These are phyloP conservation scores for Drosophila neocordata DNA, from an alignment of 1,140 invertebrate genomes.

Conservation along the genomic window DNA sequence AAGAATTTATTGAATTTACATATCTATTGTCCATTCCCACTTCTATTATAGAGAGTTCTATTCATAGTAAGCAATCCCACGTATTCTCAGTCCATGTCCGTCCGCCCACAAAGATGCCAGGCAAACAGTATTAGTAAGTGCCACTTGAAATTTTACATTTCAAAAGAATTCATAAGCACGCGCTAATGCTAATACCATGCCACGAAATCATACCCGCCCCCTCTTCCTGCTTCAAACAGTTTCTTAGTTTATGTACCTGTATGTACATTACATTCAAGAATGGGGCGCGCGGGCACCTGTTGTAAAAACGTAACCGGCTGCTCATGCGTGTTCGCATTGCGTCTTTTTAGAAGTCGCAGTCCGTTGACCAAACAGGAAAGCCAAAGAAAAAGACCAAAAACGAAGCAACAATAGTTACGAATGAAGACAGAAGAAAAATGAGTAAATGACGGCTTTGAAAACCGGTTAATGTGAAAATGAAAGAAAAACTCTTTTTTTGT, in stretches of 20 bases:
- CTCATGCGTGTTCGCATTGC: conserved; percentile 50
- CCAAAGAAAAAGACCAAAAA: conserved; percentile 43
- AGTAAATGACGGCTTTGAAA: conserved; percentile 35
- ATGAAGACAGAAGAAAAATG: conserved; percentile 17
- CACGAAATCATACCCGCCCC: not conserved
- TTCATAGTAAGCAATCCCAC: conserved; percentile 33
- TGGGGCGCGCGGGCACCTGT: conserved; percentile 58
- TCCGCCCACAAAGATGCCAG: conserved; percentile 39
- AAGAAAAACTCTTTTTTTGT: conserved; percentile 58
- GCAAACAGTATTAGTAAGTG: conserved; percentile 23
- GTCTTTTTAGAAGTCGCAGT: conserved; percentile 64
- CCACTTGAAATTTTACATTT: conserved; percentile 33
- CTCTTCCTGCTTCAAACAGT: not conserved
- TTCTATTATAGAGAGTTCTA: conserved; percentile 5
- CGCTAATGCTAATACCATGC: conserved; percentile 61
- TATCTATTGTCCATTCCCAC: conserved; percentile 7
- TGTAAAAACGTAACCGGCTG: conserved; percentile 57
- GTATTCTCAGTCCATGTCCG: conserved; percentile 4
- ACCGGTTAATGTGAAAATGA: conserved; percentile 72
- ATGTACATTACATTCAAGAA: not conserved
- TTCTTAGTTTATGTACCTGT: conserved; percentile 5
- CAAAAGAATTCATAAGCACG: conserved; percentile 74
- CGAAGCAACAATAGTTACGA: conserved; percentile 9
- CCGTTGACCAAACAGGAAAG: conserved; percentile 46
- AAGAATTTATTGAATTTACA: conserved; percentile 7